Evolutionary conservation across 2,888 invertebrate species (phyloP).

Genomic region (Lysandra coridon): DNA sequence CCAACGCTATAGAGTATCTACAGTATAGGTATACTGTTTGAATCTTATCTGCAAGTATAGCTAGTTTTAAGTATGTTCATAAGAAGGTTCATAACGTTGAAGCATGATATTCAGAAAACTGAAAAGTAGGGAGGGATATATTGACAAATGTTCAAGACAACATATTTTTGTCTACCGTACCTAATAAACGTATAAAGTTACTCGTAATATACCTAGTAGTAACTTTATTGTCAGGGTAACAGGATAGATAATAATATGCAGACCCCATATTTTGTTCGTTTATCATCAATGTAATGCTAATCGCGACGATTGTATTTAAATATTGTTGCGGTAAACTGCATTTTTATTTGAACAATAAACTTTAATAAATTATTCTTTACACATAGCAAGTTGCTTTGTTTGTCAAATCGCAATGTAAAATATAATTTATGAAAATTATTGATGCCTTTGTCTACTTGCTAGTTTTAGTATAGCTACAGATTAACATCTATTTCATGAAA

Average conservation of each 20-base stretch:
- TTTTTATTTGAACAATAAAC: constrained; percentile 14
- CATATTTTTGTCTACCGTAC: too few species aligned
- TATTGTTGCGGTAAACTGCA: neutral
- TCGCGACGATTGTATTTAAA: neutral
- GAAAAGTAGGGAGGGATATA: too few species aligned
- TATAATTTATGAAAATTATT: neutral
- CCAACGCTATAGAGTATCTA: neutral
- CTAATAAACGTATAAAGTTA: too few species aligned
- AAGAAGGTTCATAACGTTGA: neutral
- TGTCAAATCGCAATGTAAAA: neutral
- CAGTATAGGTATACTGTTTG: too few species aligned
- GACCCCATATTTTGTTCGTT: too few species aligned
- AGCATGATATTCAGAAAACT: neutral
- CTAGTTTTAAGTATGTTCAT: neutral
- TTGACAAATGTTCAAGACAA: too few species aligned
- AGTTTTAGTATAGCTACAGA: neutral
- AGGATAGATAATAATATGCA: too few species aligned
- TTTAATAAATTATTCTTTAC: neutral
- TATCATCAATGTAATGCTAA: neutral
- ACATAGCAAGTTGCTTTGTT: neutral
- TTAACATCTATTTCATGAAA: neutral
- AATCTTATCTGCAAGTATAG: too few species aligned
- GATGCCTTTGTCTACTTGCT: neutral
- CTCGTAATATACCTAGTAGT: too few species aligned
- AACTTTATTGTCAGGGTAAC: too few species aligned